A percentile compares a stretch with the other conserved stretches of the same genome.
Evolutionary conservation across 2,888 invertebrate species (phyloP).

Genomic region (Tipula confusa): DNA sequence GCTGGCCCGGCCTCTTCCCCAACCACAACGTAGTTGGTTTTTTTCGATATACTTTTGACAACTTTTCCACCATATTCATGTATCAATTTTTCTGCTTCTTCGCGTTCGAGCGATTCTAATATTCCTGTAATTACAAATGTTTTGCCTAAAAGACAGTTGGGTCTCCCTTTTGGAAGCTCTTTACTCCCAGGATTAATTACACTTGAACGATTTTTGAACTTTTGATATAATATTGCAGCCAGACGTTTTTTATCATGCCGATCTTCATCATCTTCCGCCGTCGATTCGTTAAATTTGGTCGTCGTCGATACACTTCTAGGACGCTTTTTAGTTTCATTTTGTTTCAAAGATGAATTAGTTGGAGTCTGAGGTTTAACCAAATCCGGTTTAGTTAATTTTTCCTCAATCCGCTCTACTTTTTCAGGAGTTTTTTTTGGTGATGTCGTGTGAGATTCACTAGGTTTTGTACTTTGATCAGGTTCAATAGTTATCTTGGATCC

Average conservation of each 20-base stretch:
- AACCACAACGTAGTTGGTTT: conserved; percentile 74
- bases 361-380: neutral
- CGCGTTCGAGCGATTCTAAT: conserved; percentile 79
- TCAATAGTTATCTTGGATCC: neutral
- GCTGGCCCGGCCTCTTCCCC: conserved; percentile 84
- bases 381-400: neutral
- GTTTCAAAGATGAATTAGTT: neutral
- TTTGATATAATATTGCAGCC: conserved; percentile 64
- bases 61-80: conserved; percentile 76
- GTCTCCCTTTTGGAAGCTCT: conserved; percentile 73
- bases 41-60: conserved; percentile 68
- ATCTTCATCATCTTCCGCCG: conserved; percentile 56
- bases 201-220: conserved; percentile 71
- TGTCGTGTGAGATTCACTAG: neutral
- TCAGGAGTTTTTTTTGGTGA: neutral
- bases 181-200: conserved; percentile 80
- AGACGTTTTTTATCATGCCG: conserved; percentile 63
- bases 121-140: conserved; percentile 80
- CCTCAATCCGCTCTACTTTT: neutral
- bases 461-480: neutral
- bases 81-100: conserved; percentile 70
- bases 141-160: conserved; percentile 65
- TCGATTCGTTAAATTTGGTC: neutral
- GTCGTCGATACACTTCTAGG: neutral
- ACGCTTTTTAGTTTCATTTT: neutral